A percentile compares a stretch with the other conserved stretches of the same genome.
Conservation (phyloP, 2,888 invertebrate genomes). For the Stenchaetothrips biformis region DNA sequence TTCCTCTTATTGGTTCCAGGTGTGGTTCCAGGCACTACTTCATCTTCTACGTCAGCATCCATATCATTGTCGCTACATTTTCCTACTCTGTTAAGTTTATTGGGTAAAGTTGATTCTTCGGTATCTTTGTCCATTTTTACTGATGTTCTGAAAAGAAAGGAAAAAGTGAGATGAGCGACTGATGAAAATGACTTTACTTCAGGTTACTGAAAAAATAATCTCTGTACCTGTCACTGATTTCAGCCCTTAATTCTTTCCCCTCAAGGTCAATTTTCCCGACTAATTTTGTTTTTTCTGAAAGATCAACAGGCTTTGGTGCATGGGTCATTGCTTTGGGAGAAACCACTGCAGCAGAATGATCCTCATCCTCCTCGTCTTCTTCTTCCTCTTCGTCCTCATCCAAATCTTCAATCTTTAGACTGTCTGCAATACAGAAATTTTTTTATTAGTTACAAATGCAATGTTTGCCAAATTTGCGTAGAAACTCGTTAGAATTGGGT, state of each 20-base stretch:
- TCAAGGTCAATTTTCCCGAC: slow-evolving; percentile 27
- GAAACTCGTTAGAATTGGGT: background rate
- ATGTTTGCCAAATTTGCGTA: background rate
- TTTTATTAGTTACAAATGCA: background rate
- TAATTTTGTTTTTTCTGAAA: slow-evolving; percentile 33
- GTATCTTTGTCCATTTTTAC: background rate
- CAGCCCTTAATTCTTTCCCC: slow-evolving; percentile 32
- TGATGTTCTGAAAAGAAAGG: background rate
- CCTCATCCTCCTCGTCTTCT: slow-evolving; percentile 48
- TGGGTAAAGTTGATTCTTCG: background rate
- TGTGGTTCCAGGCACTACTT: slow-evolving; percentile 18
- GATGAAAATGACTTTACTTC: background rate
- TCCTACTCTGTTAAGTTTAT: background rate
- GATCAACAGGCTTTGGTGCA: background rate
- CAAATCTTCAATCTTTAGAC: slow-evolving; percentile 38
- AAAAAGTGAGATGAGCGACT: background rate
- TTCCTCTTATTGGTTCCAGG: slow-evolving; percentile 26
- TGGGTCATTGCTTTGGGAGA: background rate
- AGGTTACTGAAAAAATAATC: background rate
- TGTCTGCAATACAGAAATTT: slow-evolving; percentile 32
- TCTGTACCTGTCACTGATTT: background rate
- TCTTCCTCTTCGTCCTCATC: slow-evolving; percentile 46
- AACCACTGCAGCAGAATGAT: background rate
- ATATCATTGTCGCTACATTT: slow-evolving; percentile 28
- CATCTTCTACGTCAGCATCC: slow-evolving; percentile 29